These are phyloP conservation scores for Darevskia nairensis DNA, from an alignment of 2,797 vertebrate species.

Conservation along the genomic window DNA sequence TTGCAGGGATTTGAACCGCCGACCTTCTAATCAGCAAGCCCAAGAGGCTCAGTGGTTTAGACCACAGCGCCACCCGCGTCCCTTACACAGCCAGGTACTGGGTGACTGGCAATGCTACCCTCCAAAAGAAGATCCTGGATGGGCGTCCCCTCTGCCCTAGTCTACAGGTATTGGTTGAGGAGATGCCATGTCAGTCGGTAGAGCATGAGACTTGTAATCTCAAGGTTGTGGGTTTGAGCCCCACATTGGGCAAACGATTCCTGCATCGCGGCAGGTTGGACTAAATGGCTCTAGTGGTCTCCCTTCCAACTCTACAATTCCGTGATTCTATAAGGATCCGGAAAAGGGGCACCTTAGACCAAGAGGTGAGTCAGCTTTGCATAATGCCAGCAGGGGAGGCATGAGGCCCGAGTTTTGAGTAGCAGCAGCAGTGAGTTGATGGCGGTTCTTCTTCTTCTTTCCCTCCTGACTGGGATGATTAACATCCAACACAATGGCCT, in stretches of 20 bases:
- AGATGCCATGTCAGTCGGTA: too few species aligned
- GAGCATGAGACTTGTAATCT: too few species aligned
- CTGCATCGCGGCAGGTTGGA: too few species aligned
- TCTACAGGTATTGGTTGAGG: not conserved
- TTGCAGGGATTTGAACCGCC: accelerated
- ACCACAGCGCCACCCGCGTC: too few species aligned
- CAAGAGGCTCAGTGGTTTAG: too few species aligned
- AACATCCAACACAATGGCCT: not conserved
- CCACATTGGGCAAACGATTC: too few species aligned
- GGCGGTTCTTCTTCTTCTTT: not conserved
- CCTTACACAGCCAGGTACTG: not conserved
- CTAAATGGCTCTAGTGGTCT: too few species aligned
- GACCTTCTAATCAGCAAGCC: too few species aligned
- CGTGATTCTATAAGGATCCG: not conserved
- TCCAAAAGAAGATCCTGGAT: not conserved
- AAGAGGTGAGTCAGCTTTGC: not conserved
- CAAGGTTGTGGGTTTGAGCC: too few species aligned
- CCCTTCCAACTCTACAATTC: not conserved
- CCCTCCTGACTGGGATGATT: not conserved
- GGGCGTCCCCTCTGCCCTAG: not conserved
- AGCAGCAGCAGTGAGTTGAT: not conserved
- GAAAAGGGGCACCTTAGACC: not conserved
- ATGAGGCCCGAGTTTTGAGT: not conserved
- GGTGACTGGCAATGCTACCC: not conserved
- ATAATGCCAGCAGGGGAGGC: not conserved